These are phyloP conservation scores for Drosophila emarginata DNA, from an alignment of 2,888 invertebrate species.

Conservation along the genomic window DNA sequence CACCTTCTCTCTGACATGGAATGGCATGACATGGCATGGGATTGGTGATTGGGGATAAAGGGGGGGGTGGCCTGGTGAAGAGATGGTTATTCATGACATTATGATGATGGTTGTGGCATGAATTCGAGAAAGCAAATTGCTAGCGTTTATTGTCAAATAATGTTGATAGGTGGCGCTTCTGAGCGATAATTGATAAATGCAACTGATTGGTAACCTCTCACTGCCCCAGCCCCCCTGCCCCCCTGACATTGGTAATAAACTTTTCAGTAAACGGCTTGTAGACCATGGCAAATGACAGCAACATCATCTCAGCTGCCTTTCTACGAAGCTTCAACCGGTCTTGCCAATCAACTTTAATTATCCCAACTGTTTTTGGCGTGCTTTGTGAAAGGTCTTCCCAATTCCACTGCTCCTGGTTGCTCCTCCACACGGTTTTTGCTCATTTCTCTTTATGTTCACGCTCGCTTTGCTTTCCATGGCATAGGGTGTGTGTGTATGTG, in stretches of 20 bases:
- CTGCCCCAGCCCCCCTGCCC: background rate
- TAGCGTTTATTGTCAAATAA: slow-evolving; percentile 60
- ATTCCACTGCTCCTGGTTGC: slow-evolving; percentile 26
- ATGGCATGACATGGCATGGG: no score
- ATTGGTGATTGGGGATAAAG: no score
- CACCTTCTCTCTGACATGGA: slow-evolving; percentile 48
- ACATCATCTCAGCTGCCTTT: slow-evolving; percentile 11
- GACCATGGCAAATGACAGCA: background rate
- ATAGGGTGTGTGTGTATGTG: no score
- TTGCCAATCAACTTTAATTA: slow-evolving; percentile 72
- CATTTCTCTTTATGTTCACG: slow-evolving; percentile 62
- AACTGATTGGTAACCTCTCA: slow-evolving; percentile 51
- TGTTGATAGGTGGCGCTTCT: slow-evolving; percentile 32
- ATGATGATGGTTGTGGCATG: slow-evolving; percentile 63
- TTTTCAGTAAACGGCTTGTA: background rate
- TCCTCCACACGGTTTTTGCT: slow-evolving; percentile 40
- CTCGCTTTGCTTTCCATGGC: slow-evolving; percentile 50
- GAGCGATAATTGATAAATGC: slow-evolving; percentile 54
- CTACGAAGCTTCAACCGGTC: slow-evolving; percentile 17
- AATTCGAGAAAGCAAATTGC: slow-evolving; percentile 66
- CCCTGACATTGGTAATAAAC: background rate
- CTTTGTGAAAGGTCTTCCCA: slow-evolving; percentile 37
- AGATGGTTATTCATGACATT: slow-evolving; percentile 38
- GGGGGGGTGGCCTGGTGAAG: slow-evolving; percentile 30
- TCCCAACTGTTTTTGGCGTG: slow-evolving; percentile 43